Base-by-base conservation (phyloP, 2,888 invertebrate species). In the Antheraea yamamai region DNA sequence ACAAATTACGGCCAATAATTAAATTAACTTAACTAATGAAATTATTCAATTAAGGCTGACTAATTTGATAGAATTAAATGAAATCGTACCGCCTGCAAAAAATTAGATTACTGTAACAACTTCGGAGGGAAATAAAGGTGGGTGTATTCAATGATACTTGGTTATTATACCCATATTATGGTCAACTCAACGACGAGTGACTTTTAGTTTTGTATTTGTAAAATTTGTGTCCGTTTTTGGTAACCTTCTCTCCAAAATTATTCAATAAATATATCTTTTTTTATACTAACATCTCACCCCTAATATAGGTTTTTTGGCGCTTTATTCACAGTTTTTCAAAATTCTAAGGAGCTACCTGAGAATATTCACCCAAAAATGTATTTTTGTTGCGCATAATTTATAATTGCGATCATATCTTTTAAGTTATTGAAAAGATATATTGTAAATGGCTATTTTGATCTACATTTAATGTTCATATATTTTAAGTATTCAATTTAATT, bases 41-140 rank as follows among this genome's bases (percentile, higher is more conserved):
- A 26, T 64, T 64, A 64, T 64, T 64, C 23, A 64, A 64, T 64
- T 64, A 64, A 64, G 64, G 23, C 64, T 64, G 26, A 64, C 64
- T 64, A 64, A 64, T 64, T 64, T 64, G 64, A 20, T 58, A 58
- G 58, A 58, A n/a, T 64, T 64, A 26, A 64, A 64, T 20, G 58
- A 58, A 58, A 58, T 58, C 58, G 58, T n/a, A 20, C 12, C 23
- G 10, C 26, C 14, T 26, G 14, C 23, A 64, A 64, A 64, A 58
- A 23, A 64, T 64, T 26, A 64, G 26, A 64, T 64, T 64, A 64
- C 64, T 64, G 14, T 14, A 64, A 64, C 26, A 26, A 64, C 64
- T 26, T n/a, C 23, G 26, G n/a, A 58, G 20, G 58, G 58, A 58
- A 64, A 64, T 64, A 64, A 26, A 64, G 12, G 26, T 64, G 14